phyloP scores from a whole-genome alignment of 2,113 vertebrate genomes.

The Macroglossus sobrinus region DNA sequence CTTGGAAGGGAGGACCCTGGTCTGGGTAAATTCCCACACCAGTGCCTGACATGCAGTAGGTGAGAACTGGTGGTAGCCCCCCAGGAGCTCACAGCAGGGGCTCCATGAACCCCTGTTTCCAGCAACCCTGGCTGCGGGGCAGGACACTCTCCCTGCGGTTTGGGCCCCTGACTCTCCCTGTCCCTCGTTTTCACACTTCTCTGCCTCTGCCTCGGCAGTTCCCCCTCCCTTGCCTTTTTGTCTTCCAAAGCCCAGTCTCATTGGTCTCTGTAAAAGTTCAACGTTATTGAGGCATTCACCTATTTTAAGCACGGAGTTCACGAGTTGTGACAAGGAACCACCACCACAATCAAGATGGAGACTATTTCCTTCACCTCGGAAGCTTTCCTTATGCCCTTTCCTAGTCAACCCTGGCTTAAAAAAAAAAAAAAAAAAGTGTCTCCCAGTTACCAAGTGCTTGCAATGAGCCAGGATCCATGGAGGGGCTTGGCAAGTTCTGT shows the following conservation, averaged over 20 bases:
- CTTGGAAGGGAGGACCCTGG: not conserved
- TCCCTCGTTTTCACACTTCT: not conserved
- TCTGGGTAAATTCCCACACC: not conserved
- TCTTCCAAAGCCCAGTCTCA: not conserved
- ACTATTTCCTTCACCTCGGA: not conserved
- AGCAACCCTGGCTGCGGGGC: not conserved
- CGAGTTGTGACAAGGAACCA: not conserved
- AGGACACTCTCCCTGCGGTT: not conserved
- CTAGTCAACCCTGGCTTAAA: not conserved
- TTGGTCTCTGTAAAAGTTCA: not conserved
- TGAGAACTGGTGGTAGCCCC: not conserved
- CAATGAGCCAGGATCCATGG: not conserved
- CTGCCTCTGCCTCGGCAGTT: no score
- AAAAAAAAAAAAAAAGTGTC: not conserved
- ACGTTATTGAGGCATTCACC: not conserved
- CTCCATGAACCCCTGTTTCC: fast-evolving
- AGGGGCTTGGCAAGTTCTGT: not conserved
- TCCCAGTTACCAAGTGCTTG: not conserved
- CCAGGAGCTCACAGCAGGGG: not conserved
- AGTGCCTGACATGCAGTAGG: not conserved
- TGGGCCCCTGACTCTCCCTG: not conserved
- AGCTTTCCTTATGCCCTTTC: not conserved
- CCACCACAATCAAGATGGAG: not conserved
- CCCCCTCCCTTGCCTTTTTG: not conserved
- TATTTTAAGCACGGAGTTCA: not conserved